phyloP scores from a whole-genome alignment of 1,140 invertebrate genomes.

The Andrena cerasifolii region DNA sequence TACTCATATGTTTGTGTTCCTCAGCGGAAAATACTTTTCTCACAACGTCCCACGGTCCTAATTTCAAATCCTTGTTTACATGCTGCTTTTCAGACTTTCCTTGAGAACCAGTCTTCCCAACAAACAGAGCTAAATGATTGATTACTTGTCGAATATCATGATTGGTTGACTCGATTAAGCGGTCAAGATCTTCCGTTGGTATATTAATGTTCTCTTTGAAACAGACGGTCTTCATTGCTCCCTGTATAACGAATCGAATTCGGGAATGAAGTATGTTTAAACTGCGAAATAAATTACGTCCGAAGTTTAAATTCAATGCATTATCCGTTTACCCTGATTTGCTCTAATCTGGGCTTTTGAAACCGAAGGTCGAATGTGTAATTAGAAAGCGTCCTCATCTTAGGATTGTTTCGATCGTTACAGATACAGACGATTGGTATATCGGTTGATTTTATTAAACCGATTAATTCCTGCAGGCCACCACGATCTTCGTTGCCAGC shows the following conservation, averaged over 20 bases:
- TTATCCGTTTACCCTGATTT: slow-evolving; percentile 89
- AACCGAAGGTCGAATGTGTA: slow-evolving; percentile 97
- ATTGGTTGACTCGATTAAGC: slow-evolving; percentile 94
- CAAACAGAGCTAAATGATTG: slow-evolving; percentile 92
- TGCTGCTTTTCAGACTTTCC: slow-evolving; percentile 83
- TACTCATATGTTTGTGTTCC: slow-evolving; percentile 91
- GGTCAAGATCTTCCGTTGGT: slow-evolving; percentile 87
- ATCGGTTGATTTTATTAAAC: slow-evolving; percentile 93
- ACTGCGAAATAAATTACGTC: too few relatives aligned
- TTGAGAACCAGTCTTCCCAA: slow-evolving; percentile 83
- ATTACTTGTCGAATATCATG: slow-evolving; percentile 97
- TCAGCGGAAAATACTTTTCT: slow-evolving; percentile 93
- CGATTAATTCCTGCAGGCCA: slow-evolving; percentile 96
- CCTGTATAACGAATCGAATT: slow-evolving; percentile 83
- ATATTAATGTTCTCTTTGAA: slow-evolving; percentile 96
- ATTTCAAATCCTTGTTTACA: slow-evolving; percentile 92
- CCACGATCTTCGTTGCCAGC: slow-evolving; percentile 99
- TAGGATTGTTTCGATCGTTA: slow-evolving; percentile 97
- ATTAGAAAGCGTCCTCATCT: slow-evolving; percentile 96
- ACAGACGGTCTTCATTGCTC: slow-evolving; percentile 94
- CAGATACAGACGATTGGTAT: slow-evolving; percentile 99
- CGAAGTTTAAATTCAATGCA: background rate
- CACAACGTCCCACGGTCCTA: slow-evolving; percentile 97
- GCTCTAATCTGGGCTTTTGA: slow-evolving; percentile 91
- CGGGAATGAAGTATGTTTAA: too few relatives aligned